phyloP scores from a whole-genome alignment of 2,113 vertebrate species.

The Sterna hirundo region DNA sequence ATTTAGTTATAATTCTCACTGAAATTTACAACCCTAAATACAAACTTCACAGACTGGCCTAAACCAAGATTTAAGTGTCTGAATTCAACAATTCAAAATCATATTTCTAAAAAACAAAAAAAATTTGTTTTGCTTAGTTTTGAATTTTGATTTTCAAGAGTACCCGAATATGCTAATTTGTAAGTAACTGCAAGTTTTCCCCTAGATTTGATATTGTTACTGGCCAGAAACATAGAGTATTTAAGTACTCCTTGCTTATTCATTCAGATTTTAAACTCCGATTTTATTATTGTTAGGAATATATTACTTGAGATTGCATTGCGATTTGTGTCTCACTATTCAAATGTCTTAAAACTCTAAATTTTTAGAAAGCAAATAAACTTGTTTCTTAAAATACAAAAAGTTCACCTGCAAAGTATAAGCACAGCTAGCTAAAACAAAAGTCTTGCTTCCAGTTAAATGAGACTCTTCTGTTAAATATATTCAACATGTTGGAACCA shows the following conservation, averaged over 20 bases:
- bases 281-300: neutral
- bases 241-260: neutral
- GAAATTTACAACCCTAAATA: neutral
- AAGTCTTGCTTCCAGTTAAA: neutral
- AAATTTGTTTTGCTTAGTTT: neutral
- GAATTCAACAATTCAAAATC: neutral
- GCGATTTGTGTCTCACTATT: neutral
- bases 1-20: neutral
- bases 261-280: neutral
- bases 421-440: neutral
- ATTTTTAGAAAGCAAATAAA: neutral
- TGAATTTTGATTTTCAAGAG: neutral
- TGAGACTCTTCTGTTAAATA: neutral
- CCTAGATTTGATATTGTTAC: neutral
- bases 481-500: neutral
- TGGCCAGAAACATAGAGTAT: neutral
- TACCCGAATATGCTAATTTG: neutral
- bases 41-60: neutral
- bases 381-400: neutral
- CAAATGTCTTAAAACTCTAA: neutral
- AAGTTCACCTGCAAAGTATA: neutral
- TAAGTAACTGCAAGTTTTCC: neutral
- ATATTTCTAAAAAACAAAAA: neutral
- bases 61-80: neutral
- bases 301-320: neutral